Conservation (phyloP, 2,888 invertebrate genomes). For the Drosophila antonietae region DNA sequence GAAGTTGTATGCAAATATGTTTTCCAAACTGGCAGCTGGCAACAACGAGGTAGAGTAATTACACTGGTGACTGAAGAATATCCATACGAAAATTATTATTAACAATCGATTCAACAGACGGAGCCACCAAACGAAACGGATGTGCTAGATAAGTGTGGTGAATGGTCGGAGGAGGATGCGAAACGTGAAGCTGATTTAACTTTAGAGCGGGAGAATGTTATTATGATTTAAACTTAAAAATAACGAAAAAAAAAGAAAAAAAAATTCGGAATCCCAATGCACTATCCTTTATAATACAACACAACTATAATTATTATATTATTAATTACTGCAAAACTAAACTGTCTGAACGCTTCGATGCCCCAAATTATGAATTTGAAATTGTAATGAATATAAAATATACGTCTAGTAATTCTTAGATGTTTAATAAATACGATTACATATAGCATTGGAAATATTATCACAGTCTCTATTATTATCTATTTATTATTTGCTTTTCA, state of each 20-base stretch:
- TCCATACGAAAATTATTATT: not conserved
- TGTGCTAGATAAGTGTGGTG: conserved; percentile 82
- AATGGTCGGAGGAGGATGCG: conserved; percentile 83
- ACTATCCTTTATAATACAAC: conserved; percentile 26
- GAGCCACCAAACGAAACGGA: conserved; percentile 76
- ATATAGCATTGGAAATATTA: conserved; percentile 18
- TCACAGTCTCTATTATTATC: conserved; percentile 11
- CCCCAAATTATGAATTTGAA: conserved; percentile 38
- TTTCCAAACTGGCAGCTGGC: conserved; percentile 94
- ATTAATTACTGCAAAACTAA: conserved; percentile 28
- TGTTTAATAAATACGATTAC: conserved; percentile 39
- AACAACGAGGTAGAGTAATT: conserved; percentile 87
- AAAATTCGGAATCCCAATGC: not conserved
- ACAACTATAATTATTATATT: conserved; percentile 37
- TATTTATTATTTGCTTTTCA: conserved; percentile 13
- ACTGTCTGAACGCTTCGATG: conserved; percentile 15
- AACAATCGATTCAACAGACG: conserved; percentile 43
- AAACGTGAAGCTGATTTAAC: conserved; percentile 82
- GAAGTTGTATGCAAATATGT: conserved; percentile 96
- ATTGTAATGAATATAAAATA: conserved; percentile 37
- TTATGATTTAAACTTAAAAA: conserved; percentile 77
- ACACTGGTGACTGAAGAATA: no score
- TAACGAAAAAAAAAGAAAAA: not conserved
- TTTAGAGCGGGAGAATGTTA: conserved; percentile 82
- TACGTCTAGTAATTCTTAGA: conserved; percentile 29